Base-by-base conservation (phyloP, 1,140 invertebrate genomes). In the Drosophila ohnishii region DNA sequence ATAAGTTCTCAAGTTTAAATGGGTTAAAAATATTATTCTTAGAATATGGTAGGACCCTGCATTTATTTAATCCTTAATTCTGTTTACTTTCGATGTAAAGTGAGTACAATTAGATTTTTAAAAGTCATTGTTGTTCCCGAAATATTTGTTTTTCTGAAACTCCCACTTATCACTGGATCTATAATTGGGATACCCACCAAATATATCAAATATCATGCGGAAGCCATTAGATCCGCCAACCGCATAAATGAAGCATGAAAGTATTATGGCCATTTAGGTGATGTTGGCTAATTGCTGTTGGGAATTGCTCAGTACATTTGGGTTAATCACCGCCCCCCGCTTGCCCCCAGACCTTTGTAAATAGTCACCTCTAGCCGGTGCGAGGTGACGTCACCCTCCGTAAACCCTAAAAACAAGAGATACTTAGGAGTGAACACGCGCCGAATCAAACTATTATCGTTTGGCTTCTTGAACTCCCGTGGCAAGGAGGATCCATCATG, bases 211-310 rank as follows among this genome's bases (percentile, higher is more conserved):
- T 72, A 50, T 53, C 19, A 65, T 60, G 35, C 75, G 61, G 50
- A 40, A 34, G 40, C 61, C 50, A 65, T 87, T 87, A 87, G 84
- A 69, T 72, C 30, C 80, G 84, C 76, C 48, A 87, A 42, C 40
- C 53, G n/a, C 42, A 45, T 67, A 87, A 87, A 88, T 87, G 83
- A 88, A 73, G 84, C 83, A 70, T 87, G 79, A 87, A 87, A 77
- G 63, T 85, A 69, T 76, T 58, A 61, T 39, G 61, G 37, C n/a
- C 37, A 64, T 64, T 74, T 35, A 37, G 22, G 32, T 40, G 45
- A n/a, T 55, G 11, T 40, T 71, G 34, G 50, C 34, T 81, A 87
- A 86, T 86, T 82, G 78, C 78, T 69, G 72, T 37, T 32, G 32
- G 45, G 30, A 40, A 80, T 85, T 75, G 69, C 50, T 47, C 45